Conservation (phyloP, 2,797 vertebrate genomes). For the Muscicapa striata region DNA sequence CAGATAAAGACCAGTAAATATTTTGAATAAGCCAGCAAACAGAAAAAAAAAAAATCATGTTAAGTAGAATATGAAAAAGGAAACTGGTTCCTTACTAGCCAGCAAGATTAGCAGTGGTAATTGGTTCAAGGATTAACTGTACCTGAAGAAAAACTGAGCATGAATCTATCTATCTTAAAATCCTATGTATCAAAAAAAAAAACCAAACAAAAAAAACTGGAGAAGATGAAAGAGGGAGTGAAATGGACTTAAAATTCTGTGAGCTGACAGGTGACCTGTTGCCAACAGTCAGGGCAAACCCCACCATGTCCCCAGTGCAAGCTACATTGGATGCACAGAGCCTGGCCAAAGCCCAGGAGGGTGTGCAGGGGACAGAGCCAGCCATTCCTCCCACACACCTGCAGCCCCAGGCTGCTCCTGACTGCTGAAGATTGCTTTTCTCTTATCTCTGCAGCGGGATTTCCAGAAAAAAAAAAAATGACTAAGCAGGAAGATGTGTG, state of each 20-base stretch:
- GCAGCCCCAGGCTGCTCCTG: no score
- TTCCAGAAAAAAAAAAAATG: not conserved
- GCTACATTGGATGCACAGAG: not conserved
- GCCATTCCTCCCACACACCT: no score
- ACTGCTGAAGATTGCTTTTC: no score
- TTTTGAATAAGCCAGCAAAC: not conserved
- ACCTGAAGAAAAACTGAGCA: not conserved
- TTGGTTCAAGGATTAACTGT: not conserved
- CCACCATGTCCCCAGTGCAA: accelerated
- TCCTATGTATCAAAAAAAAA: not conserved
- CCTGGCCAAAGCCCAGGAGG: no score
- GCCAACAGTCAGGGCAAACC: not conserved
- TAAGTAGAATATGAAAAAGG: not conserved
- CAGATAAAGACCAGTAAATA: not conserved
- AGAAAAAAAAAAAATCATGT: not conserved
- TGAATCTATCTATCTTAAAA: not conserved
- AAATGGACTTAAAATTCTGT: not conserved
- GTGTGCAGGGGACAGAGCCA: no score
- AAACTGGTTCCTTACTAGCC: not conserved
- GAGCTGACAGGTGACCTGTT: not conserved
- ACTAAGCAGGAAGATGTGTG: accelerated
- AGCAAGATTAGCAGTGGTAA: not conserved
- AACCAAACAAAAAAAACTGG: not conserved
- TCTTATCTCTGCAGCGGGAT: not conserved
- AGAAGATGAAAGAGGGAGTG: not conserved